Percentiles rank a stretch among this genome's conserved stretches.
Conservation (phyloP, 2,888 invertebrate genomes). For the Ryuthela nishihirai region DNA sequence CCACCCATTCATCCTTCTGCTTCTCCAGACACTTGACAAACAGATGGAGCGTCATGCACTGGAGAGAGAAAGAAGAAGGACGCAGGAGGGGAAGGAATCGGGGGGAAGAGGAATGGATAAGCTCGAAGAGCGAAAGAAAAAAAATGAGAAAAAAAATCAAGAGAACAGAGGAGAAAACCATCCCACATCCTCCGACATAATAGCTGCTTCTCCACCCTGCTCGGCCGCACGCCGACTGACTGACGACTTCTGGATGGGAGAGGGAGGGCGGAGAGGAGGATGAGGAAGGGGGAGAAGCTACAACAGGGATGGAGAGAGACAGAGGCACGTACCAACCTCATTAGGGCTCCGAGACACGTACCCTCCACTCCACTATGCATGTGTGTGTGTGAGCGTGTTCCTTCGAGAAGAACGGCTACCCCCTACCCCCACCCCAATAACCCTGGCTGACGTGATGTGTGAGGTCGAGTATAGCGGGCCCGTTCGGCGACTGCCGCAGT, state of each 20-base stretch:
- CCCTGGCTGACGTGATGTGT: constrained; percentile 32
- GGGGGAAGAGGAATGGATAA: constrained; percentile 3
- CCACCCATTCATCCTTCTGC: not conserved
- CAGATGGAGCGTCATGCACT: constrained; percentile 18
- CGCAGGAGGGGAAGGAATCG: constrained; percentile 1
- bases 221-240: no score
- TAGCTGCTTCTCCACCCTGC: no score
- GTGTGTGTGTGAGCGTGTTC: not conserved
- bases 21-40: not conserved
- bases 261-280: constrained; percentile 1
- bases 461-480: constrained; percentile 22
- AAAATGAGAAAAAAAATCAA: no score
- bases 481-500: no score
- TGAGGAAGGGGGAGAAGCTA: no score
- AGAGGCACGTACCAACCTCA: constrained; percentile 36
- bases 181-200: no score
- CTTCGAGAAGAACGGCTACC: not conserved
- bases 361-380: constrained; percentile 5
- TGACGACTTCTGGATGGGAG: no score
- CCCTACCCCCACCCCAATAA: constrained; percentile 6
- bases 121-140: no score
- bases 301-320: no score
- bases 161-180: no score
- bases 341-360: constrained; percentile 29
- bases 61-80: constrained; percentile 8